These are phyloP conservation scores for Chlorodrepanis virens DNA, from an alignment of 2,113 vertebrate genomes.

Conservation along the genomic window DNA sequence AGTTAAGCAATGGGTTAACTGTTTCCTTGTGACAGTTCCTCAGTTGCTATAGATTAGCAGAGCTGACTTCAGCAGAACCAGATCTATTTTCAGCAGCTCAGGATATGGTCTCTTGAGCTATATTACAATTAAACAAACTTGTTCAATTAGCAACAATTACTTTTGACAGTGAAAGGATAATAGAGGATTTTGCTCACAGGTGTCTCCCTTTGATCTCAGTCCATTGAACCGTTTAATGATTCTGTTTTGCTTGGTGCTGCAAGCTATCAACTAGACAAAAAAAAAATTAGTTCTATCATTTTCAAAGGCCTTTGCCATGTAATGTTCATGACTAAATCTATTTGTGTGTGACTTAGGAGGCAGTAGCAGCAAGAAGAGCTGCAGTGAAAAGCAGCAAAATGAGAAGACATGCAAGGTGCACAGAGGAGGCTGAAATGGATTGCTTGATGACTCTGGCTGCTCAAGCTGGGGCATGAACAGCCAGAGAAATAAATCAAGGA, in stretches of 20 bases:
- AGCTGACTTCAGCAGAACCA: constrained; percentile 54
- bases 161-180: constrained; percentile 48
- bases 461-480: constrained; percentile 3
- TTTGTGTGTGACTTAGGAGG: neutral
- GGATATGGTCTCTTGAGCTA: constrained; percentile 40
- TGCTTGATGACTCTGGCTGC: neutral
- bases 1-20: constrained; percentile 26
- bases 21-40: constrained; percentile 12
- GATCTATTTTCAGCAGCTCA: constrained; percentile 38
- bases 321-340: neutral
- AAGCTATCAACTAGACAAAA: constrained; percentile 20
- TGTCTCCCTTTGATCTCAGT: constrained; percentile 49
- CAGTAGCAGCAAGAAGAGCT: neutral
- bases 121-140: constrained; percentile 52
- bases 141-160: constrained; percentile 58
- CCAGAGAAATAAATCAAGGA: constrained; percentile 39
- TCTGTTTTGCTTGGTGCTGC: constrained; percentile 34
- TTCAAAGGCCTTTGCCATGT: neutral
- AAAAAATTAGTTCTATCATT: neutral
- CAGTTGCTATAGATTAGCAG: constrained; percentile 13
- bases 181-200: constrained; percentile 33
- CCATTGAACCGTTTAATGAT: constrained; percentile 27
- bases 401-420: neutral
- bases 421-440: constrained; percentile 3
- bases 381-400: neutral